Conservation (phyloP, 2,113 vertebrate species). For the Istiophorus platypterus region DNA sequence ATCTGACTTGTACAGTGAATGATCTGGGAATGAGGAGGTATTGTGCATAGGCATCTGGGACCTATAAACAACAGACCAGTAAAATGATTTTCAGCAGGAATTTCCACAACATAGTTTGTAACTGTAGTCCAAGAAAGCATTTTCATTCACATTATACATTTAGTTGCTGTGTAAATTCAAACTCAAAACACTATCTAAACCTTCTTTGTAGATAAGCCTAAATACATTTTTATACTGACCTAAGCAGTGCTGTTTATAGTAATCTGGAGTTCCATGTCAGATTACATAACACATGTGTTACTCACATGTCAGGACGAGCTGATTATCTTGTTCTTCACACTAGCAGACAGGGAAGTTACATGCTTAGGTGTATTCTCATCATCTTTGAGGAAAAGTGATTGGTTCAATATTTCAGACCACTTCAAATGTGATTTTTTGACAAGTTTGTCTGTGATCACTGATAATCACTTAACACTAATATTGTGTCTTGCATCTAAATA, state of each 20-base stretch:
- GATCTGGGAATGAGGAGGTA: no score
- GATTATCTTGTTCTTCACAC: constrained; percentile 35
- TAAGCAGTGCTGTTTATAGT: constrained; percentile 40
- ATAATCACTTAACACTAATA: not conserved
- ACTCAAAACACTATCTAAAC: constrained; percentile 12
- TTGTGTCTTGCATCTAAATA: not conserved
- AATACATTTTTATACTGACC: constrained; percentile 25
- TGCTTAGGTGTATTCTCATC: not conserved
- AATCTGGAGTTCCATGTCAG: constrained; percentile 49
- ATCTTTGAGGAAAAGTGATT: not conserved
- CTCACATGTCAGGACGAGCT: constrained; percentile 57
- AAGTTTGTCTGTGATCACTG: not conserved
- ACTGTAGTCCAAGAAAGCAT: not conserved
- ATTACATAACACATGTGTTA: constrained; percentile 76
- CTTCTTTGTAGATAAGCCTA: not conserved
- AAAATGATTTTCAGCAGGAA: no score
- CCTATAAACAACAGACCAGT: no score
- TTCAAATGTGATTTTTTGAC: not conserved
- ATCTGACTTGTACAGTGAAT: no score
- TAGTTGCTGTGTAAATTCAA: not conserved
- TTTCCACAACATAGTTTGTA: not conserved
- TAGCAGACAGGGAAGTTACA: not conserved
- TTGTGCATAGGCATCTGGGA: no score
- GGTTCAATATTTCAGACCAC: not conserved
- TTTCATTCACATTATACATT: not conserved